Conservation (phyloP, 1,140 invertebrate species). For the Panulirus ornatus region DNA sequence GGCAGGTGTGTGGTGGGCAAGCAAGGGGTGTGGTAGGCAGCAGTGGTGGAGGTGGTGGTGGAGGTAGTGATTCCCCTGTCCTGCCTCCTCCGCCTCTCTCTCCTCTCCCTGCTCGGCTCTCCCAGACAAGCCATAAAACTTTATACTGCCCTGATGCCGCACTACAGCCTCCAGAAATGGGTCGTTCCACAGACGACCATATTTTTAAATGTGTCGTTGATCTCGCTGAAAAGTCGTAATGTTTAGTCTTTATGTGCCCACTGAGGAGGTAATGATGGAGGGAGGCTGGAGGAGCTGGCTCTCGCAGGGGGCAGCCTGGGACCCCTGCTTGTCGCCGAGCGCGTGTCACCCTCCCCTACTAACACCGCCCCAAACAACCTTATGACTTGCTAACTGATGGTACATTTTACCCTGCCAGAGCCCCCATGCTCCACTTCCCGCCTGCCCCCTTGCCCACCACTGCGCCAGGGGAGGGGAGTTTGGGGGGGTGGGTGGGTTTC, state of each 20-base stretch:
- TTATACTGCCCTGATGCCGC: slow-evolving; percentile 58
- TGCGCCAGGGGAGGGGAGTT: too few species aligned
- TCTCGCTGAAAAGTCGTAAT: slow-evolving; percentile 64
- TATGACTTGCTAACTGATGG: too few species aligned
- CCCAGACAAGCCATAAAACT: slow-evolving; percentile 60
- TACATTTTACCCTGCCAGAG: too few species aligned
- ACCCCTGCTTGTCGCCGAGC: background rate
- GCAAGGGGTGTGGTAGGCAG: background rate
- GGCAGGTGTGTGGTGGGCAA: too few species aligned
- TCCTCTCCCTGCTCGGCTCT: background rate
- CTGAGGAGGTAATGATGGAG: slow-evolving; percentile 64
- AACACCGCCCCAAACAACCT: background rate
- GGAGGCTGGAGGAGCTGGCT: background rate
- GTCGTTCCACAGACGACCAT: slow-evolving; percentile 65
- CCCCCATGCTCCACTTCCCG: background rate
- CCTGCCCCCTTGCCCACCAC: too few species aligned
- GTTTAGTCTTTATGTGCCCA: slow-evolving; percentile 62
- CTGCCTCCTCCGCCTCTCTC: background rate
- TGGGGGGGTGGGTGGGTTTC: too few species aligned
- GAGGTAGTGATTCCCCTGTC: background rate
- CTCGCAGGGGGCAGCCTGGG: background rate
- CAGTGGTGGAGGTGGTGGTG: background rate
- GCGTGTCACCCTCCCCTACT: background rate
- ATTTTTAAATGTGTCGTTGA: slow-evolving; percentile 70
- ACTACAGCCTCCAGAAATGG: slow-evolving; percentile 53